Conservation (phyloP, 2,797 vertebrate species). For the Periophthalmus magnuspinnatus region DNA sequence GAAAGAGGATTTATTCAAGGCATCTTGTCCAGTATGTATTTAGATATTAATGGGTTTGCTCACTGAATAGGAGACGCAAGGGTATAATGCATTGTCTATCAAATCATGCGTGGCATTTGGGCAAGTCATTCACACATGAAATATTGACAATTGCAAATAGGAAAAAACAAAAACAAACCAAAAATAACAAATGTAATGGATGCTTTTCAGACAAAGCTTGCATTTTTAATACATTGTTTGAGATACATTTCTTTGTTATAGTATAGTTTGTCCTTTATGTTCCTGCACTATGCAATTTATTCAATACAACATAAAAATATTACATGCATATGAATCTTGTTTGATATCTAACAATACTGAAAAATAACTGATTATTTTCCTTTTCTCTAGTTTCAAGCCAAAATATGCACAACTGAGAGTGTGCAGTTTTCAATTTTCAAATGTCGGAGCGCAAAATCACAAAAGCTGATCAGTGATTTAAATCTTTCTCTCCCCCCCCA, state of each 20-base stretch:
- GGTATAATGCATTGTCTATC: constrained; percentile 11
- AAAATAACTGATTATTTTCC: too few species aligned
- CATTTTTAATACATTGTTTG: background rate
- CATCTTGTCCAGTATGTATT: constrained; percentile 70
- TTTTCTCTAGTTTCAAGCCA: too few species aligned
- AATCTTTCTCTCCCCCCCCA: too few species aligned
- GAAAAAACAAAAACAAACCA: background rate
- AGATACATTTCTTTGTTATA: background rate
- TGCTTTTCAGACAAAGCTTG: background rate
- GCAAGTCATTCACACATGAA: background rate
- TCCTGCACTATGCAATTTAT: too few species aligned
- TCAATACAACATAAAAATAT: too few species aligned
- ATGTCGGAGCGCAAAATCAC: constrained; percentile 47
- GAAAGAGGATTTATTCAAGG: constrained; percentile 72
- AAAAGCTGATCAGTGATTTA: constrained; percentile 73
- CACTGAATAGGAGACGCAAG: constrained; percentile 38
- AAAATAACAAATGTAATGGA: background rate
- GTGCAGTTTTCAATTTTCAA: too few species aligned
- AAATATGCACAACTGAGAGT: too few species aligned
- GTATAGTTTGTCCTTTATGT: background rate
- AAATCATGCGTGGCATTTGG: background rate
- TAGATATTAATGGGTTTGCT: constrained; percentile 62
- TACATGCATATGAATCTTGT: background rate
- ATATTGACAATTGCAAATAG: background rate
- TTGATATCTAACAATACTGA: too few species aligned